Conservation (phyloP, 2,888 invertebrate species). For the Andrena dorsata region DNA sequence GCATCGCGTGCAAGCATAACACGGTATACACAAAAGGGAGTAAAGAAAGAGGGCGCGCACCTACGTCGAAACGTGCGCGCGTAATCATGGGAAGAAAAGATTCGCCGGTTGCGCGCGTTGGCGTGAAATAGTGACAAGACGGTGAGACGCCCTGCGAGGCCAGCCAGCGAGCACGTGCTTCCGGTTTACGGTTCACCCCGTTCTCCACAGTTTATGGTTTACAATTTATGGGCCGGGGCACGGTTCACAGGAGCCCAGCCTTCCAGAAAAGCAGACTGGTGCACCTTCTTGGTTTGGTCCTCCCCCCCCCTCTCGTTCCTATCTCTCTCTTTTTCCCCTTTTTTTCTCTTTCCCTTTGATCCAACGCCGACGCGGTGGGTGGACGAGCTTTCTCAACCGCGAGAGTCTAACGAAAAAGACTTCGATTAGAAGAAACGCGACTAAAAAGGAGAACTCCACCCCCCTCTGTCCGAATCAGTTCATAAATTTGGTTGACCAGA, state of each 20-base stretch:
- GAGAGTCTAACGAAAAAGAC: conserved; percentile 39
- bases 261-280: conserved; percentile 56
- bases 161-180: conserved; percentile 64
- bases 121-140: conserved; percentile 42
- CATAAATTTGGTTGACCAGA: conserved; percentile 50
- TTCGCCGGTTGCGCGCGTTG: conserved; percentile 22
- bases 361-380: conserved; percentile 48
- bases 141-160: conserved; percentile 6
- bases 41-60: background rate
- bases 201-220: conserved; percentile 65
- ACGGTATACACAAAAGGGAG: conserved; percentile 3
- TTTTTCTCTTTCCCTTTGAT: conserved; percentile 56
- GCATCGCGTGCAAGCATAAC: background rate
- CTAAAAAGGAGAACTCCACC: conserved; percentile 21
- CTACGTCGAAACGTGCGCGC: background rate
- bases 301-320: background rate
- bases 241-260: conserved; percentile 50
- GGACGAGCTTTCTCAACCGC: conserved; percentile 48
- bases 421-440: conserved; percentile 53
- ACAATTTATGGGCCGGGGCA: conserved; percentile 68
- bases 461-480: conserved; percentile 26
- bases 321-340: background rate
- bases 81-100: conserved; percentile 27
- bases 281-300: conserved; percentile 10
- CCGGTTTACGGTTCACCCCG: conserved; percentile 70